phyloP scores from a whole-genome alignment of 30 jellyfish, hydroid and myxozoan species.

The Phacellophora camtschatica region DNA sequence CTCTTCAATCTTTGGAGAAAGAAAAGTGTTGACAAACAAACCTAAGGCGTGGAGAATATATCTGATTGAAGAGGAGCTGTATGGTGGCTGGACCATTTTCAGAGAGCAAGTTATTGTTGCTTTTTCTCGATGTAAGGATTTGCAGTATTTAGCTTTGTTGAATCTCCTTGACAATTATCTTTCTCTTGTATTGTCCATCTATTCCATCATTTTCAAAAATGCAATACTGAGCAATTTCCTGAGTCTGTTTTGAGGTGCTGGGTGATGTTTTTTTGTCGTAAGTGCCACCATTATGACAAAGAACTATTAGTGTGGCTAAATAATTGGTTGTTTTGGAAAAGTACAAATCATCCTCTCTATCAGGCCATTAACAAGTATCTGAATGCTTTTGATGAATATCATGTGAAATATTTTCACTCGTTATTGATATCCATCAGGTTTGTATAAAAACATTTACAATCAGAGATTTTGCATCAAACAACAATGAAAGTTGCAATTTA shows the following conservation, averaged over 20 bases:
- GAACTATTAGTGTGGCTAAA: constrained; percentile 31
- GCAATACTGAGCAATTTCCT: too few species aligned
- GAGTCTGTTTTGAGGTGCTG: constrained; percentile 20
- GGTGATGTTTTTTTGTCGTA: constrained; percentile 21
- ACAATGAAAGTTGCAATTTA: too few species aligned
- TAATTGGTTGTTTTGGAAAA: constrained; percentile 10
- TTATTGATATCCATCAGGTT: too few species aligned
- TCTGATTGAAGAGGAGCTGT: constrained; percentile 8
- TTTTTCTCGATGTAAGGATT: constrained; percentile 8
- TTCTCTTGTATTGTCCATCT: constrained; percentile 8
- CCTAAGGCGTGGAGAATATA: constrained; percentile 20
- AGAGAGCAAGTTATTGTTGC: background rate
- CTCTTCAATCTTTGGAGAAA: constrained; percentile 1
- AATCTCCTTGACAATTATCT: constrained; percentile 23
- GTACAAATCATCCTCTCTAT: background rate
- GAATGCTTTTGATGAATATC: constrained; percentile 21
- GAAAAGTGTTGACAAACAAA: constrained; percentile 9
- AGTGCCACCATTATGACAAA: background rate
- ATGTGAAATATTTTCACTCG: constrained; percentile 15
- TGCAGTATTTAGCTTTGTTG: constrained; percentile 1
- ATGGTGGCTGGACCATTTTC: constrained; percentile 14
- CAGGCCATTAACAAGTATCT: background rate
- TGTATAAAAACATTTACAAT: too few species aligned
- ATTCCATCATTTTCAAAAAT: constrained; percentile 1
- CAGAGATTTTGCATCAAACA: too few species aligned